Percentiles rank a stretch among this genome's conserved stretches.
phyloP scores from a whole-genome alignment of 2,113 vertebrate species.

The Mirounga angustirostris region DNA sequence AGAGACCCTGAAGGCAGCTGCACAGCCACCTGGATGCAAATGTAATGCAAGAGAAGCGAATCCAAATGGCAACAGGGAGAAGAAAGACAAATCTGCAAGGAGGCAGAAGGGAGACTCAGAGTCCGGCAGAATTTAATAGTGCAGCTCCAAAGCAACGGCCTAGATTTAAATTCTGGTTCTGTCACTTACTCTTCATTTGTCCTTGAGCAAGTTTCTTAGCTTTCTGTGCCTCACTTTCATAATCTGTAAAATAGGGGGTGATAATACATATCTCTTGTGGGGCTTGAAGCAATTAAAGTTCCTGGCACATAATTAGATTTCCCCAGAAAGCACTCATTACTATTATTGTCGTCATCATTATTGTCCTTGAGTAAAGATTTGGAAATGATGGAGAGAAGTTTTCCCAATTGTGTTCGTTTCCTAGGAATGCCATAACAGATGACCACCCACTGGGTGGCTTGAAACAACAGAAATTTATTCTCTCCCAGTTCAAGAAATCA shows the following conservation, averaged over 20 bases:
- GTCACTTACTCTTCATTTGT: neutral
- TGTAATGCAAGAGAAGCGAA: neutral
- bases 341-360: constrained; percentile 20
- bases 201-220: neutral
- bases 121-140: neutral
- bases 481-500: neutral
- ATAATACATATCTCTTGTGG: neutral
- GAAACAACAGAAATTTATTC: neutral
- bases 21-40: neutral
- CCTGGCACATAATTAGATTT: constrained; percentile 42
- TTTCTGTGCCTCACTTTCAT: neutral
- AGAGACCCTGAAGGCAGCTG: neutral
- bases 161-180: neutral
- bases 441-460: neutral
- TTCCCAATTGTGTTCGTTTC: neutral
- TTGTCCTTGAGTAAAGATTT: constrained; percentile 22
- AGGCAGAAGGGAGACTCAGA: neutral
- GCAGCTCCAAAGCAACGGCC: neutral
- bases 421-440: neutral
- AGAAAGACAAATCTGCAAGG: neutral
- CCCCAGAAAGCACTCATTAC: neutral
- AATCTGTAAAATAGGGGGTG: neutral
- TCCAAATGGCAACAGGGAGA: neutral
- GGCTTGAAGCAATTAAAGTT: neutral
- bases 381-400: neutral